Conservation (phyloP, 2,888 invertebrate species). For the Hyposoter dolosus region DNA sequence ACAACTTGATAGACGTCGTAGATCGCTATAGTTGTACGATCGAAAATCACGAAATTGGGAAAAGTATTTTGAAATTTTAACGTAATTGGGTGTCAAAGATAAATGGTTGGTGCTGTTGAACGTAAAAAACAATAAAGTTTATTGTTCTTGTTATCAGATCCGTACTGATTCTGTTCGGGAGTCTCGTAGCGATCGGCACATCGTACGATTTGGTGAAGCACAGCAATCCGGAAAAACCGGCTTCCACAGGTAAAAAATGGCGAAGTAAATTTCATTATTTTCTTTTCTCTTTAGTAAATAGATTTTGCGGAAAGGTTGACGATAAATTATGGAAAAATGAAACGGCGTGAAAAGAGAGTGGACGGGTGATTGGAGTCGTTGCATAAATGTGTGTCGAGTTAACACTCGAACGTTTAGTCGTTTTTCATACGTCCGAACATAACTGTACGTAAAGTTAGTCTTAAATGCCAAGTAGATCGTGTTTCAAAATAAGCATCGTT, state of each 20-base stretch:
- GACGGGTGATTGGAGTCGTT: constrained; percentile 7
- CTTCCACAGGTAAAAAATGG: constrained; percentile 71
- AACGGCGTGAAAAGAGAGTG: neutral
- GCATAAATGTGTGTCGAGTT: constrained; percentile 5
- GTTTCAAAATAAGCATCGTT: constrained; percentile 19
- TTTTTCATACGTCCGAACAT: neutral
- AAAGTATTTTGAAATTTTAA: too few relatives aligned
- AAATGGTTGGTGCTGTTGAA: neutral
- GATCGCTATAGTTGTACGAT: too few relatives aligned
- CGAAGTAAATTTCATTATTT: neutral
- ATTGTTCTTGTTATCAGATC: constrained; percentile 57
- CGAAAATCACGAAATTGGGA: too few relatives aligned
- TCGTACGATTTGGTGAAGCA: constrained; percentile 76
- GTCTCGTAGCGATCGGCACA: constrained; percentile 76
- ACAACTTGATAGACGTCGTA: too few relatives aligned
- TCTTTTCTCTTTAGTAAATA: neutral
- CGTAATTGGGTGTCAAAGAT: too few relatives aligned
- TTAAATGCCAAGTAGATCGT: constrained; percentile 19
- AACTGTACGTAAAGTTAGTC: neutral
- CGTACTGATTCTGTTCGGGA: constrained; percentile 73
- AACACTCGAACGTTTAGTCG: neutral
- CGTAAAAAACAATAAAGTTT: neutral
- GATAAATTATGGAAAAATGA: neutral
- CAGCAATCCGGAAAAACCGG: constrained; percentile 67
- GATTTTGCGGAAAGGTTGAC: neutral